Base-by-base conservation (phyloP, 2,888 invertebrate species). In the Tethea ocularis region DNA sequence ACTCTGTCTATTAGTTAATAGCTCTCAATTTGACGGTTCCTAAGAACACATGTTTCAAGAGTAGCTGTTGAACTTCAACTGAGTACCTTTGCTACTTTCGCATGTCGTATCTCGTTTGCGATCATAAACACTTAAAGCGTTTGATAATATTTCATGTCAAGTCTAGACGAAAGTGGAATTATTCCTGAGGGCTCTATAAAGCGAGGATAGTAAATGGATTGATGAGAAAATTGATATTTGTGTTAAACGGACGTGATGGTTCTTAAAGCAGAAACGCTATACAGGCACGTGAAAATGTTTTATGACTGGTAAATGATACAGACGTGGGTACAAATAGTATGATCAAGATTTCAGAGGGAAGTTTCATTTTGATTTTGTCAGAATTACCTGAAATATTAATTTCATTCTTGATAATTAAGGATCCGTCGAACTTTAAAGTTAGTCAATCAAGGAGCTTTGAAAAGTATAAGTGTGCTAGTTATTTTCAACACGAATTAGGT, bases 121-220 rank as follows among this genome's bases (percentile, higher is more conserved):
- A 46, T 46, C 46, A 10, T 2, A 41, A 17, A 46, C 46, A 20
- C 46, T n/a, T 38, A 38, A n/a, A 6, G 15, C 15, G n/a, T n/a
- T 20, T 46, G 46, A 46, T 46, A 46, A 46, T 46, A 46, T 46
- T 46, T 46, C 46, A 46, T 8, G 46, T 46, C 46, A 10, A 20
- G 46, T 46, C 46, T 46, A 46, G 46, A 46, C 46, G 20, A 20
- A 20, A 1, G 46, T 20, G 20, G 20, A 46, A 46, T 46, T 46
- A 46, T 46, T 46, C 46, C 46, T 41, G 20, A n/a, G 46, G 46
- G 46, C 2, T 46, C 46, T 46, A 46, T 46, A 10, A 46, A 20
- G 46, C 46, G 20, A 46, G 46, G 20, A 46, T 46, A 20, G 46
- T 46, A 46, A 46, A 46, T 46, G 46, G 46, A 46, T 46, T 46